Conservation (phyloP, 2,797 vertebrate species). For the Melanotaenia parkinsoni region DNA sequence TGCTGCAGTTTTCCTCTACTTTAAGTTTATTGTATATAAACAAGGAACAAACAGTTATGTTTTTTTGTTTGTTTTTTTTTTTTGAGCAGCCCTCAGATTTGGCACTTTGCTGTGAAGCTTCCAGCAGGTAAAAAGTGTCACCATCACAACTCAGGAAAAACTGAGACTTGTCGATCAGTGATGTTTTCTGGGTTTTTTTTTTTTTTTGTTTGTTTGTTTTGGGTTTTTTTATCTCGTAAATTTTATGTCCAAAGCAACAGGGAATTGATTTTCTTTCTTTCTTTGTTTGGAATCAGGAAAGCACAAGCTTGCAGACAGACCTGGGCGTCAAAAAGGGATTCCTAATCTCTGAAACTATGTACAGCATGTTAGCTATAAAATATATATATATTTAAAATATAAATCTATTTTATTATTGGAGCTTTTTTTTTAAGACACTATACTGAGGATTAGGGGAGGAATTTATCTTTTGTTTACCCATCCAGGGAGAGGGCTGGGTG, state of each 20-base stretch:
- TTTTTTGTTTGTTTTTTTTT: not conserved
- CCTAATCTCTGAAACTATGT: constrained; percentile 80
- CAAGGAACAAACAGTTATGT: constrained; percentile 8
- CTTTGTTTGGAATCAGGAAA: constrained; percentile 74
- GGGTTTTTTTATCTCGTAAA: constrained; percentile 44
- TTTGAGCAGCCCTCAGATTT: constrained; percentile 16
- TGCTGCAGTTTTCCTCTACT: not conserved
- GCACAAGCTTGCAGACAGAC: constrained; percentile 83
- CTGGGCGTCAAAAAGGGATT: constrained; percentile 79
- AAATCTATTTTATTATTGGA: constrained; percentile 71
- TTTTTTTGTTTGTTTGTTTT: not conserved
- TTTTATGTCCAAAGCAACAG: constrained; percentile 71
- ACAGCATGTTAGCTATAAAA: constrained; percentile 85
- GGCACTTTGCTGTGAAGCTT: constrained; percentile 14
- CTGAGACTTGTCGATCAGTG: constrained; percentile 61
- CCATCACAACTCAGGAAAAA: constrained; percentile 70
- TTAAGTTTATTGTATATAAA: constrained; percentile 21
- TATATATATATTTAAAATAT: constrained; percentile 85
- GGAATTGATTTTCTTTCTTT: constrained; percentile 43
- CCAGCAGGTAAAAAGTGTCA: constrained; percentile 29
- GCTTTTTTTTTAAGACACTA: constrained; percentile 79
- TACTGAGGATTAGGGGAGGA: constrained; percentile 66
- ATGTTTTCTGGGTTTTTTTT: constrained; percentile 58
- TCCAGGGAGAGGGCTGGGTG: constrained; percentile 52
- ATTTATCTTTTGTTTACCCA: constrained; percentile 51